phyloP scores from a whole-genome alignment of 2,797 vertebrate genomes.

The Pyrrhura leucotis region DNA sequence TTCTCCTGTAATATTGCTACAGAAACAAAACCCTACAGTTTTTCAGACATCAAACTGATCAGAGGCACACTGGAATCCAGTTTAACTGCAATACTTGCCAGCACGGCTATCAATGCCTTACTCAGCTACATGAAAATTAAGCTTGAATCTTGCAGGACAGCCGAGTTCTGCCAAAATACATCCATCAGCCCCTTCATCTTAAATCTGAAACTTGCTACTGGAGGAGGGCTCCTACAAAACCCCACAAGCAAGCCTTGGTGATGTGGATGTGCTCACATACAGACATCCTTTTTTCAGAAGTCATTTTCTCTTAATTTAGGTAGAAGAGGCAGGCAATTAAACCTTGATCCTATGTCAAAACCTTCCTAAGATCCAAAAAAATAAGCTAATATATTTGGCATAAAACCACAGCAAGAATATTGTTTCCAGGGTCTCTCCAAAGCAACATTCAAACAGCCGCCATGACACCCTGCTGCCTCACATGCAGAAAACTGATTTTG shows the following conservation, averaged over 20 bases:
- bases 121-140: slow-evolving; percentile 33
- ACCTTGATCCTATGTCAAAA: not conserved
- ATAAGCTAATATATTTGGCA: not conserved
- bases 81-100: slow-evolving; percentile 21
- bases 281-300: not conserved
- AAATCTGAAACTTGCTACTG: not conserved
- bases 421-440: not conserved
- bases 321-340: not conserved
- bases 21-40: not conserved
- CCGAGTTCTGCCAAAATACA: not conserved
- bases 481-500: not conserved
- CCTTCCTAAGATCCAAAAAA: not conserved
- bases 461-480: not conserved
- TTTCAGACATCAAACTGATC: not conserved
- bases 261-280: not conserved
- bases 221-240: not conserved
- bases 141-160: not conserved
- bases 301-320: not conserved
- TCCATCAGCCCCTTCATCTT: not conserved
- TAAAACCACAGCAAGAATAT: not conserved
- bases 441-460: not conserved
- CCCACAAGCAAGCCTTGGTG: not conserved
- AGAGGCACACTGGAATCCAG: not conserved
- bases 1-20: not conserved
- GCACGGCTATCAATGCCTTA: not conserved